phyloP scores from a whole-genome alignment of 2,888 invertebrate species.

The Synanthedon vespiformis region DNA sequence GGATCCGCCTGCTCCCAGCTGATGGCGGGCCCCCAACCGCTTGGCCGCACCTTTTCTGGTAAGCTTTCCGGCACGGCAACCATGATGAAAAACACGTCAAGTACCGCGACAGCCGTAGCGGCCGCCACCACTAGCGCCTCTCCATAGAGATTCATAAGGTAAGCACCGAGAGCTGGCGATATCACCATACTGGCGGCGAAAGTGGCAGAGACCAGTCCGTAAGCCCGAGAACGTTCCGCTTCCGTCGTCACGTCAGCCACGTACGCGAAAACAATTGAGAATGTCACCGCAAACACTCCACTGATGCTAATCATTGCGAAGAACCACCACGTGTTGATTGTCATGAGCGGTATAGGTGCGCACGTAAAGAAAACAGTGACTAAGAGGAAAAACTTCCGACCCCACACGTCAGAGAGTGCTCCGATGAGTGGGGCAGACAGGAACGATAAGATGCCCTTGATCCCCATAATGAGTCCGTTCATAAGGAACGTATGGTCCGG shows the following conservation, averaged over 20 bases:
- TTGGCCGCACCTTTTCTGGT: constrained; percentile 87
- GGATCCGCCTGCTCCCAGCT: constrained; percentile 99
- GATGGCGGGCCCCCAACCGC: constrained; percentile 87
- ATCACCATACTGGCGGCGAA: constrained; percentile 99
- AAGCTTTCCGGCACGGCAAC: constrained; percentile 98
- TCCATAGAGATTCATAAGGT: constrained; percentile 87
- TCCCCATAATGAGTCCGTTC: constrained; percentile 99
- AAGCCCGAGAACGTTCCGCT: constrained; percentile 93
- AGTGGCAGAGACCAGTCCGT: constrained; percentile 98
- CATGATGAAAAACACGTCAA: constrained; percentile 98
- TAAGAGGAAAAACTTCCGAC: constrained; percentile 96
- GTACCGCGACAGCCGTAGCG: constrained; percentile 93
- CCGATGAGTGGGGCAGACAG: constrained; percentile 97
- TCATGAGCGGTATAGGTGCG: constrained; percentile 98
- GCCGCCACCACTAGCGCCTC: constrained; percentile 90
- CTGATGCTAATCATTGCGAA: constrained; percentile 99
- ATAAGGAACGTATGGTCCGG: constrained; percentile 99
- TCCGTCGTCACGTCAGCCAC: constrained; percentile 99
- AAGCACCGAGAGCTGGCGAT: constrained; percentile 95
- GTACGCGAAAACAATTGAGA: constrained; percentile 99
- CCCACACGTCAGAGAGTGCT: constrained; percentile 98
- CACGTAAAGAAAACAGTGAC: constrained; percentile 99
- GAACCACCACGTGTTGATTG: constrained; percentile 99
- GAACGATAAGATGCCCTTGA: constrained; percentile 97
- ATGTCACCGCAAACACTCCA: constrained; percentile 98